Percentiles rank a stretch among this genome's conserved stretches.
Evolutionary conservation across 2,888 invertebrate genomes (phyloP).

Genomic region (Alloplasta piceator): DNA sequence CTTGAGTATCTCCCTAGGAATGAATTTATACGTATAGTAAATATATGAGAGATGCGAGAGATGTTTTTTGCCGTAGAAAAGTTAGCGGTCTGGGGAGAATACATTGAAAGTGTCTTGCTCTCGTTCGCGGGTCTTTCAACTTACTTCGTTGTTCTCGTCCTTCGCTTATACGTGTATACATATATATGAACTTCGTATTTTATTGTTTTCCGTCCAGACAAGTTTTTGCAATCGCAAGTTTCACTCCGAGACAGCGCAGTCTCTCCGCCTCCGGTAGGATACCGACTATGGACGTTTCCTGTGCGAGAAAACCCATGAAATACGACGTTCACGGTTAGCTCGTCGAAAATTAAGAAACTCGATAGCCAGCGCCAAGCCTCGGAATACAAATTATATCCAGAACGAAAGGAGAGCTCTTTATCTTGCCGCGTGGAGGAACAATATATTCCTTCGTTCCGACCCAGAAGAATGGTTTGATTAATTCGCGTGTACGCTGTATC

Average conservation of each 20-base stretch:
- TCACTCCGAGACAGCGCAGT: slow-evolving; percentile 49
- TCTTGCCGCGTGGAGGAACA: slow-evolving; percentile 14
- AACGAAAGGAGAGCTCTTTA: slow-evolving; percentile 47
- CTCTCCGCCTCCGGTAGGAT: slow-evolving; percentile 65
- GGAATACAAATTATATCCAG: slow-evolving; percentile 46
- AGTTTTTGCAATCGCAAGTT: slow-evolving; percentile 78
- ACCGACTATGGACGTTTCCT: slow-evolving; percentile 69
- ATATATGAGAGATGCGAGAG: too few relatives aligned
- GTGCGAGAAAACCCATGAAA: slow-evolving; percentile 63
- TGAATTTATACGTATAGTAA: too few relatives aligned
- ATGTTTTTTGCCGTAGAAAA: slow-evolving; percentile 46
- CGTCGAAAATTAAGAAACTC: slow-evolving; percentile 58
- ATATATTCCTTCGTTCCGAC: neutral
- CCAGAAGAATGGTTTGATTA: slow-evolving; percentile 19
- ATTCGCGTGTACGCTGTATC: neutral
- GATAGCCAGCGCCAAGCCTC: slow-evolving; percentile 27
- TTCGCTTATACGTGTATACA: slow-evolving; percentile 38
- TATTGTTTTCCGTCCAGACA: slow-evolving; percentile 73
- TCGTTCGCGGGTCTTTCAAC: slow-evolving; percentile 21
- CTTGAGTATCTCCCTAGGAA: too few relatives aligned
- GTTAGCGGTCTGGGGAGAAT: slow-evolving; percentile 36
- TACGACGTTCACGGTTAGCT: slow-evolving; percentile 50
- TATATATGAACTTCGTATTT: slow-evolving; percentile 64
- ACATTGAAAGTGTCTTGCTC: slow-evolving; percentile 41
- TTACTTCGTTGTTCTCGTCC: slow-evolving; percentile 24